Evolutionary conservation across 1,140 invertebrate species (phyloP).

Genomic region (Apis cerana): DNA sequence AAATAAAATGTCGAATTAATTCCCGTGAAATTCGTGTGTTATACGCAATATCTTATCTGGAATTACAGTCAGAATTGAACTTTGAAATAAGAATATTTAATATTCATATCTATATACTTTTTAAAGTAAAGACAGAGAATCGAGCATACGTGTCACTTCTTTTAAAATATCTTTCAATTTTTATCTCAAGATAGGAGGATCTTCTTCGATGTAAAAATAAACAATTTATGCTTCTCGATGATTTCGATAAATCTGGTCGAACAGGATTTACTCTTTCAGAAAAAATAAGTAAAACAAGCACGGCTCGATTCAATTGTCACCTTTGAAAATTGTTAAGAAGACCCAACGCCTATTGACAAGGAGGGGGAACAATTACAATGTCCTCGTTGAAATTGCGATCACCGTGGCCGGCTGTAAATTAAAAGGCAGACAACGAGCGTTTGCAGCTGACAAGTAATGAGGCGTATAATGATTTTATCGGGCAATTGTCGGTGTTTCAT

Average conservation of each 20-base stretch:
- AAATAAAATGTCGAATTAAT: too few relatives aligned
- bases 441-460: slow-evolving; percentile 75
- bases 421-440: slow-evolving; percentile 70
- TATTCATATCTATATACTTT: too few relatives aligned
- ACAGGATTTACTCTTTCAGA: neutral
- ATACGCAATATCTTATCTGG: too few relatives aligned
- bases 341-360: neutral
- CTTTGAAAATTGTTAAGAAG: slow-evolving; percentile 18
- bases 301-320: neutral
- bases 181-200: too few relatives aligned
- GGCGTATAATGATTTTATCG: slow-evolving; percentile 77
- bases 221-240: too few relatives aligned
- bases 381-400: slow-evolving; percentile 50
- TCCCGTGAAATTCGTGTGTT: too few relatives aligned
- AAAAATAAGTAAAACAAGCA: neutral
- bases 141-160: too few relatives aligned
- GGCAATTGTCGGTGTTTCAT: slow-evolving; percentile 71
- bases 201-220: too few relatives aligned
- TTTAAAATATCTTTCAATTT: too few relatives aligned
- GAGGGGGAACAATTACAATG: neutral
- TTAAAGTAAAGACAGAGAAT: too few relatives aligned
- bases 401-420: slow-evolving; percentile 67
- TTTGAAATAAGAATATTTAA: too few relatives aligned
- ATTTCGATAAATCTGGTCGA: neutral
- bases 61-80: too few relatives aligned